Percentiles rank a stretch among this genome's conserved stretches.
Evolutionary conservation across 2,113 vertebrate genomes (phyloP).

Genomic region (Eublepharis macularius): DNA sequence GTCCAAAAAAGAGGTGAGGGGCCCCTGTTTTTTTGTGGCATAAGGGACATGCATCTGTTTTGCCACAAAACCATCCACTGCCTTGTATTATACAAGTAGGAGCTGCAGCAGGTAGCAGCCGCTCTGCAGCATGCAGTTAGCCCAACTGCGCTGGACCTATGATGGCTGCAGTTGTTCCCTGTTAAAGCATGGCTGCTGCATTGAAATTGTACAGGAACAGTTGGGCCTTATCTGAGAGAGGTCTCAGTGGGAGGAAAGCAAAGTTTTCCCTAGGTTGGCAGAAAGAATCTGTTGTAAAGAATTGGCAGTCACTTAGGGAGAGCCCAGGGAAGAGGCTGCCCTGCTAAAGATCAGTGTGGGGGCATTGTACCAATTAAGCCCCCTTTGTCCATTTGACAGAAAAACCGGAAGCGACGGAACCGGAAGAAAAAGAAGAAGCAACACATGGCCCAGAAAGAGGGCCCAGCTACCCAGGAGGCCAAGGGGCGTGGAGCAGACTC

Average conservation of each 20-base stretch:
- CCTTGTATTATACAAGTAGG: neutral
- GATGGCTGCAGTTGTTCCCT: no score
- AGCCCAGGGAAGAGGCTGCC: no score
- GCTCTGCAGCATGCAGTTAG: neutral
- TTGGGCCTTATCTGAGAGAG: no score
- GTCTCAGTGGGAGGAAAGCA: no score
- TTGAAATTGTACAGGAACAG: no score
- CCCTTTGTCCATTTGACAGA: slow-evolving; percentile 64
- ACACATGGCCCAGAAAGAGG: slow-evolving; percentile 35
- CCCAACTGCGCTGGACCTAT: neutral
- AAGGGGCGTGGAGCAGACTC: slow-evolving; percentile 67
- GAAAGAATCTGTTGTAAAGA: no score
- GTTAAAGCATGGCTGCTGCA: no score
- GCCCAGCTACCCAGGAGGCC: slow-evolving; percentile 36
- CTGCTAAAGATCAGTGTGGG: neutral
- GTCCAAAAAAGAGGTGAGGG: slow-evolving; percentile 84
- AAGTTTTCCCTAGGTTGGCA: no score
- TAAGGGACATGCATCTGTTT: no score
- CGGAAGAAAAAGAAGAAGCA: slow-evolving; percentile 85
- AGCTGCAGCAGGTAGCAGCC: neutral
- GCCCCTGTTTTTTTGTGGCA: no score
- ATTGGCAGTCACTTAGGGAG: no score
- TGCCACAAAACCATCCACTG: no score
- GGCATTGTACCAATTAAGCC: neutral
- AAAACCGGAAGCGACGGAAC: slow-evolving; percentile 88